A percentile compares a stretch with the other conserved stretches of the same genome.
Conservation (phyloP, 2,113 vertebrate genomes). For the Centropristis striata region DNA sequence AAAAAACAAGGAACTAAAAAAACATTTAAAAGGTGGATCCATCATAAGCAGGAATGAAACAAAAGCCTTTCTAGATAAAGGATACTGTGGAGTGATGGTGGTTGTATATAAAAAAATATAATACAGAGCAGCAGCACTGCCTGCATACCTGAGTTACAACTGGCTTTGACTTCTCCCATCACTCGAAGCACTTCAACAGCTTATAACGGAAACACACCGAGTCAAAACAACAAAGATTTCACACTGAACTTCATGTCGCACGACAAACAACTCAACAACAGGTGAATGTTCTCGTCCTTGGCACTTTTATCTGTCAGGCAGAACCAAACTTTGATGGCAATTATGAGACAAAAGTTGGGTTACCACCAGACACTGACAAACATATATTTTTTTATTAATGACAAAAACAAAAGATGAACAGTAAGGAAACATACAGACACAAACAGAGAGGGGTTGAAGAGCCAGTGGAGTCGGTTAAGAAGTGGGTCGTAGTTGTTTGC, state of each 20-base stretch:
- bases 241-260: conserved; percentile 3
- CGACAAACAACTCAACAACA: conserved; percentile 6
- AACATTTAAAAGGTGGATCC: background rate
- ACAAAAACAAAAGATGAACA: conserved; percentile 19
- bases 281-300: conserved; percentile 50
- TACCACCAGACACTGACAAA: conserved; percentile 21
- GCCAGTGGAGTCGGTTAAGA: conserved; percentile 5
- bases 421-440: conserved; percentile 9
- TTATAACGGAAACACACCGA: conserved; percentile 2
- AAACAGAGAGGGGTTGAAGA: conserved; percentile 24
- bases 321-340: conserved; percentile 34
- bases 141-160: conserved; percentile 76
- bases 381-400: conserved; percentile 11
- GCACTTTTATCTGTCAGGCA: conserved; percentile 66
- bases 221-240: conserved; percentile 6
- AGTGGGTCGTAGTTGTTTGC: conserved; percentile 25
- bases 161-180: conserved; percentile 41
- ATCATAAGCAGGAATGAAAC: conserved; percentile 18
- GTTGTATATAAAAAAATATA: conserved; percentile 59
- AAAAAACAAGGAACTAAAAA: background rate
- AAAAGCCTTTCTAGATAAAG: conserved; percentile 20
- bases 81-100: conserved; percentile 29
- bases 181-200: conserved; percentile 22
- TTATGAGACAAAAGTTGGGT: conserved; percentile 11
- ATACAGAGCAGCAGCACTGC: conserved; percentile 47